Evolutionary conservation across 2,113 vertebrate species (phyloP).

Genomic region (Pangasianodon gigas): DNA sequence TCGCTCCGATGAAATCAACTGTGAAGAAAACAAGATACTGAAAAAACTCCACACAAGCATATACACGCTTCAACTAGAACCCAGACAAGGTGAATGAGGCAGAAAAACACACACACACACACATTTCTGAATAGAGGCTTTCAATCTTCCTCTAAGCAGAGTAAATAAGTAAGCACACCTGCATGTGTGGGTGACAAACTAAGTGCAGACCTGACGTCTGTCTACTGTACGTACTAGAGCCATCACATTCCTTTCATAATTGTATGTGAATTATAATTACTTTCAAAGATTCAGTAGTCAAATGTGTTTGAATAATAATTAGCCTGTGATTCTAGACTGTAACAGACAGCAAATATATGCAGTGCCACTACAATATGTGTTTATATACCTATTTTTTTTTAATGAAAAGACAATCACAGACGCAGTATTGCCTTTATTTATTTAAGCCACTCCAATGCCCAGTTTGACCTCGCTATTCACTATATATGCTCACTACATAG

Average conservation of each 20-base stretch:
- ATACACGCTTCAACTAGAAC: slow-evolving; percentile 4
- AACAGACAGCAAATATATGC: not conserved
- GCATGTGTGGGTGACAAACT: not conserved
- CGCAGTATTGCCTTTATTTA: too few species aligned
- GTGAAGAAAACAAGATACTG: not conserved
- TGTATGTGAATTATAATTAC: not conserved
- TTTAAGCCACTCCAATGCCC: not conserved
- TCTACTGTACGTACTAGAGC: not conserved
- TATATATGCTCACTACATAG: not conserved
- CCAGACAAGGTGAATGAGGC: not conserved
- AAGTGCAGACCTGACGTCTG: not conserved
- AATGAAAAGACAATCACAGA: not conserved
- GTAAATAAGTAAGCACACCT: slow-evolving; percentile 32
- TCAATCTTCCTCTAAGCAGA: not conserved
- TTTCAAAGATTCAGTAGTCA: not conserved
- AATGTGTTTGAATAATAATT: not conserved
- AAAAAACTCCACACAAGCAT: not conserved
- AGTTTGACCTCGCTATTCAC: not conserved
- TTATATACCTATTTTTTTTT: not conserved
- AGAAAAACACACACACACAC: slow-evolving; percentile 11
- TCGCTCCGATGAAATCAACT: not conserved
- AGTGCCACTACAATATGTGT: not conserved
- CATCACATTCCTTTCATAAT: not conserved
- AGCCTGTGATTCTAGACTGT: not conserved
- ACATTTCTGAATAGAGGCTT: not conserved